These are phyloP conservation scores for Loris lydekkerianus DNA, from an alignment of 2,797 vertebrate species.

Conservation along the genomic window DNA sequence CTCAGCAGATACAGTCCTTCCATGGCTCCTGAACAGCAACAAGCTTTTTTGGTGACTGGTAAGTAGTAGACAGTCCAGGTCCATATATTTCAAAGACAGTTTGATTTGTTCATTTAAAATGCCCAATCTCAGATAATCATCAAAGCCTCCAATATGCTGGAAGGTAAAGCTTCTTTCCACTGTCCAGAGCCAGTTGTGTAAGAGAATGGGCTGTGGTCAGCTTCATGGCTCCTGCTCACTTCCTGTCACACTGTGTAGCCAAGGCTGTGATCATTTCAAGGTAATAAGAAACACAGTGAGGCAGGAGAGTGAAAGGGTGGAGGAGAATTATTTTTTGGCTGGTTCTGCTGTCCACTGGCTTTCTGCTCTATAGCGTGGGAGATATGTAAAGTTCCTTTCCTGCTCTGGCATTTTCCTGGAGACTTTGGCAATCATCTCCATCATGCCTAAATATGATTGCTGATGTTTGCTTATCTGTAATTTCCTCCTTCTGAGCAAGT, in stretches of 20 bases:
- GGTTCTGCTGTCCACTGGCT: not conserved
- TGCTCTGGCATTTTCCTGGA: not conserved
- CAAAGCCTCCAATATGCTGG: not conserved
- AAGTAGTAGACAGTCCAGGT: not conserved
- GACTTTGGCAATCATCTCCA: not conserved
- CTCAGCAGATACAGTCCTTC: not conserved
- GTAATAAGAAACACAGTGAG: not conserved
- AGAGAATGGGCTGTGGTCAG: not conserved
- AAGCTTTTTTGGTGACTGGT: not conserved
- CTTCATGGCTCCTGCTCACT: not conserved
- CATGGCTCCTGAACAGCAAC: not conserved
- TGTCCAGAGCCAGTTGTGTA: not conserved
- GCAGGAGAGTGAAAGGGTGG: not conserved
- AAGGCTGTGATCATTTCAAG: not conserved
- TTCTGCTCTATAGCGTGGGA: not conserved
- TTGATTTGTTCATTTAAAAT: slow-evolving; percentile 59
- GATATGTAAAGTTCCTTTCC: not conserved
- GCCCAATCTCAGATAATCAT: not conserved
- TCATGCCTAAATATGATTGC: too few relatives aligned
- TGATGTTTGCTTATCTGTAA: not conserved
- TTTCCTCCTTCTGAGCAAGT: not conserved
- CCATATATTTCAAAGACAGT: slow-evolving; percentile 32
- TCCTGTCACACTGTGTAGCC: not conserved
- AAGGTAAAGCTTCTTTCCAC: not conserved
- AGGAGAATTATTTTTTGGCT: not conserved